phyloP scores from a whole-genome alignment of 2,888 invertebrate species.

The Ochropacha duplaris region DNA sequence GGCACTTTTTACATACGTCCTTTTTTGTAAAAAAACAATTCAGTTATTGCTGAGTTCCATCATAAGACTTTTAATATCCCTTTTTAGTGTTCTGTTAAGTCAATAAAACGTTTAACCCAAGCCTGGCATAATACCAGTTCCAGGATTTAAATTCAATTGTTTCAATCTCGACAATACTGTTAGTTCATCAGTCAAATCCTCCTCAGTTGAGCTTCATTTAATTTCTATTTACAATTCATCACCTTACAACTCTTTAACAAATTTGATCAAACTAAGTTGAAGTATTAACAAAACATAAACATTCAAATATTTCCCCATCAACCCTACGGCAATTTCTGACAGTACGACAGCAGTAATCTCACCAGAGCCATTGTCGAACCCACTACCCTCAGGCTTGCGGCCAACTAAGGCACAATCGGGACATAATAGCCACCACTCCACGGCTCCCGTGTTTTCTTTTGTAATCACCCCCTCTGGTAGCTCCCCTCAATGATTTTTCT shows the following conservation, averaged over 20 bases:
- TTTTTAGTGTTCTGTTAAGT: no score
- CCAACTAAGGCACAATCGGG: slow-evolving; percentile 50
- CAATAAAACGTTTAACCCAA: no score
- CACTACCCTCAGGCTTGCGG: slow-evolving; percentile 50
- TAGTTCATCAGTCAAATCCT: not conserved
- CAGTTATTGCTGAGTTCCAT: no score
- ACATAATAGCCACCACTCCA: slow-evolving; percentile 45
- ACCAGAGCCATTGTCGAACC: slow-evolving; percentile 64
- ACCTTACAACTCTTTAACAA: not conserved
- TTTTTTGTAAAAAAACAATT: no score
- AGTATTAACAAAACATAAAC: slow-evolving; percentile 36
- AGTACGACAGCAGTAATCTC: slow-evolving; percentile 71
- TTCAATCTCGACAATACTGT: no score
- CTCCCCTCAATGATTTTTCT: slow-evolving; percentile 75
- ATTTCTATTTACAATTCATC: not conserved
- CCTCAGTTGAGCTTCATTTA: not conserved
- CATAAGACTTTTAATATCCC: no score
- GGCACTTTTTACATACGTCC: no score
- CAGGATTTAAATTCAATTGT: no score
- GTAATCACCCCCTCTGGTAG: slow-evolving; percentile 59
- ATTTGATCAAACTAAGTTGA: slow-evolving; percentile 2
- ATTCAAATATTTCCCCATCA: not conserved
- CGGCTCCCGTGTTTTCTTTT: slow-evolving; percentile 63
- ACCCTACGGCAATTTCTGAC: slow-evolving; percentile 33
- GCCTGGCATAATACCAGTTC: no score